phyloP scores from a whole-genome alignment of 2,113 vertebrate genomes.

The Caretta caretta region DNA sequence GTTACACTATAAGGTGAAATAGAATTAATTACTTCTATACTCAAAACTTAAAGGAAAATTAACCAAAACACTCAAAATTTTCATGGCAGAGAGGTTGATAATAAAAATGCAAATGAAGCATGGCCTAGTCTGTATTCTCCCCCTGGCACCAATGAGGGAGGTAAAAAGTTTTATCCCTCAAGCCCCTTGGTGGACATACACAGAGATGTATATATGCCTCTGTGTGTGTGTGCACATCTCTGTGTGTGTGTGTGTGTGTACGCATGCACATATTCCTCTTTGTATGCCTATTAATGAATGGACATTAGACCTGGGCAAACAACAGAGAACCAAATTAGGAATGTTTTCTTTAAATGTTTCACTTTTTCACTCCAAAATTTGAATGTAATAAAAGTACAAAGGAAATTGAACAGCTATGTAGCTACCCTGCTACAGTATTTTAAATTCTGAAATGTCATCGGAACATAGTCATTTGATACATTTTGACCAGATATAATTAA shows the following conservation, averaged over 20 bases:
- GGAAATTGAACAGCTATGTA: not conserved
- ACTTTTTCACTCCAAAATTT: not conserved
- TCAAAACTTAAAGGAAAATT: not conserved
- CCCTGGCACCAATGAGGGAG: not conserved
- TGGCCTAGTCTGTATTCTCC: not conserved
- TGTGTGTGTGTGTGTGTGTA: too few species aligned
- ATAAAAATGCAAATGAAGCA: not conserved
- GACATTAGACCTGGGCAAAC: not conserved
- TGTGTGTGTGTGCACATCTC: too few species aligned
- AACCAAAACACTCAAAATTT: not conserved
- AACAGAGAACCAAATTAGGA: not conserved
- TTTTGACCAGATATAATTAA: not conserved
- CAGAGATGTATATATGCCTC: not conserved
- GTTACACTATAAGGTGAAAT: not conserved
- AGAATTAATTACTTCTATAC: not conserved
- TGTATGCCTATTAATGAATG: not conserved
- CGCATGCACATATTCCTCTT: not conserved
- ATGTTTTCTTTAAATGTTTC: not conserved
- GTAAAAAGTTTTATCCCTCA: not conserved
- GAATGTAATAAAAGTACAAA: not conserved
- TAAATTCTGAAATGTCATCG: not conserved
- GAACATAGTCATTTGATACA: not conserved
- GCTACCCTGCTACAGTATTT: not conserved
- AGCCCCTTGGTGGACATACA: not conserved
- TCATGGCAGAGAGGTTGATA: not conserved